Percentiles rank a stretch among this genome's conserved stretches.
Conservation (phyloP, 2,113 vertebrate genomes). For the Rafetus swinhoei region DNA sequence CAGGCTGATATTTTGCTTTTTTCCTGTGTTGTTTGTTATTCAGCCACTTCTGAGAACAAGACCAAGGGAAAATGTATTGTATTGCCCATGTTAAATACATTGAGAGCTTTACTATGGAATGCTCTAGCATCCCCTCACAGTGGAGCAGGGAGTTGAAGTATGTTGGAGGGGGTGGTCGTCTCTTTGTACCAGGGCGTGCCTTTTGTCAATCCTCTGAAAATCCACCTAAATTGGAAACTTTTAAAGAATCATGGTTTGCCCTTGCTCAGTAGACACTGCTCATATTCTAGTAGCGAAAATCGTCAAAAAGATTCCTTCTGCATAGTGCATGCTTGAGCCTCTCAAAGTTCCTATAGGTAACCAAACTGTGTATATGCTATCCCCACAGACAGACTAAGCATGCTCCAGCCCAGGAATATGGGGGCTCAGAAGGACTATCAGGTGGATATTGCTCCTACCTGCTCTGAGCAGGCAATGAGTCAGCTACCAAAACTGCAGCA, state of each 20-base stretch:
- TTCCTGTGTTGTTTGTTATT: background rate
- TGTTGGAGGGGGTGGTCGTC: background rate
- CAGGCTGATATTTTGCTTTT: background rate
- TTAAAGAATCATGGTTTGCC: background rate
- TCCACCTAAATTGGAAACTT: background rate
- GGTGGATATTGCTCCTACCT: background rate
- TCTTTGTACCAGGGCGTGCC: background rate
- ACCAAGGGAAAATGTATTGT: accelerated
- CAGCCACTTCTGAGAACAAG: background rate
- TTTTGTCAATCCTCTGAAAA: background rate
- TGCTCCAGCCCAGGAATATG: background rate
- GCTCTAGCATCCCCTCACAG: constrained; percentile 11
- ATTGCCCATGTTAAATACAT: background rate
- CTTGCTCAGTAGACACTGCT: background rate
- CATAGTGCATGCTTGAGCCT: background rate
- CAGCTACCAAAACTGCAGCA: background rate
- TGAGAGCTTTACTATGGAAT: constrained; percentile 1
- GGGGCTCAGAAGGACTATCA: background rate
- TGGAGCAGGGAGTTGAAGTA: background rate
- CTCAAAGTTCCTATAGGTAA: background rate
- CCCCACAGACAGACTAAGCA: background rate
- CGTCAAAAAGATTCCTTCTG: background rate
- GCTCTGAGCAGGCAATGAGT: background rate
- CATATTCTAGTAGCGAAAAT: background rate
- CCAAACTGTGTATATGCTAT: background rate